Conservation (phyloP, 2,888 invertebrate genomes). For the Halictus quadricinctus region DNA sequence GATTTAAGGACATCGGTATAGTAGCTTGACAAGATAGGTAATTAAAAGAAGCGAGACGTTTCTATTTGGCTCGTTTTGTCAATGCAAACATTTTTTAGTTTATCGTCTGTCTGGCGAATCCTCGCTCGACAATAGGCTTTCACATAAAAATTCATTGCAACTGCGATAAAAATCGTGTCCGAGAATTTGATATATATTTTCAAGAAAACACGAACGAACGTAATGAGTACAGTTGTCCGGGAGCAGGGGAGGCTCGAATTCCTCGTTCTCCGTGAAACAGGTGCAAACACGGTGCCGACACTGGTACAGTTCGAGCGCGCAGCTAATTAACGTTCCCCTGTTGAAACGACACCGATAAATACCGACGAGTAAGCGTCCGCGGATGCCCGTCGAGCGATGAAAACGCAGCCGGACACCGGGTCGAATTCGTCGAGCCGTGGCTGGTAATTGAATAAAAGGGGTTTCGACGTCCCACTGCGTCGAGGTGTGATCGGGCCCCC, state of each 20-base stretch:
- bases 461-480: conserved; percentile 75
- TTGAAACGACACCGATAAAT: conserved; percentile 28
- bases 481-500: conserved; percentile 77
- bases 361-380: conserved; percentile 4
- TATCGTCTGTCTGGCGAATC: too few relatives aligned
- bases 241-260: background rate
- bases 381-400: conserved; percentile 16
- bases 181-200: background rate
- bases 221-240: background rate
- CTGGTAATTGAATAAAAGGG: conserved; percentile 77
- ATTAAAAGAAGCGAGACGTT: too few relatives aligned
- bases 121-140: too few relatives aligned
- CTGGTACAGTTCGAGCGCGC: background rate
- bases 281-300: background rate
- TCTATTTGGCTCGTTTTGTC: too few relatives aligned
- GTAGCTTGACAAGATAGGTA: too few relatives aligned
- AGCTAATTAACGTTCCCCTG: conserved; percentile 34
- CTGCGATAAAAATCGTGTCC: background rate
- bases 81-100: too few relatives aligned
- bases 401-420: conserved; percentile 44
- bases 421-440: conserved; percentile 63
- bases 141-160: too few relatives aligned
- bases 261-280: background rate
- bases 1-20: too few relatives aligned
- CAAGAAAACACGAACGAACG: background rate